Base-by-base conservation (phyloP, 2,113 vertebrate species). In the Grantiella picta region DNA sequence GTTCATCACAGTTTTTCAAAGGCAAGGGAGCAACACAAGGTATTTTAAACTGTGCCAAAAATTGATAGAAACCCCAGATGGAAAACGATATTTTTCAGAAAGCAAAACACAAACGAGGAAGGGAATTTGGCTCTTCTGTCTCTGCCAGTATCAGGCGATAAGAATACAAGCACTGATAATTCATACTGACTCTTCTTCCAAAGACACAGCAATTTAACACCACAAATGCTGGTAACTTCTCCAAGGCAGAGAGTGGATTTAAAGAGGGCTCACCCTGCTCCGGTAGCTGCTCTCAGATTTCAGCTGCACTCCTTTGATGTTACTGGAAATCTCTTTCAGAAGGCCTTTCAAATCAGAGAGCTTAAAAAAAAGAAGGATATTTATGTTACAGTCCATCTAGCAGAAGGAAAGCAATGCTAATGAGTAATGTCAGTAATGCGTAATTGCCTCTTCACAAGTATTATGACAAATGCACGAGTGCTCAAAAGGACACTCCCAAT, bases 271-370 rank as follows among this genome's bases (percentile, higher is more conserved):
- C 82, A 96, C 91, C 78, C 38, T 8, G 59, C 81, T 92, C 68
- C 31, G 20, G 44, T 21, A 81, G 61, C 60, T 72, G 57, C 35
- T 79, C 50, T 78, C 59, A 59, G 61, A 44, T 92, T 80, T 95
- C 84, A 86, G 86, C 7, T 73, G 47, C 35, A 66, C 56, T 97
- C 81, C 96, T 72, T 94, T 97, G 52, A 97, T 92, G 91, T 95
- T 98, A 94, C 70, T 96, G 53, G 96, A 95, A 73, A 98, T 97
- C 92, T 98, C 98, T 95, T 98, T 98, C 90, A 98, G 96, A 64
- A 98, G 97, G 52, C 96, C 54, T 87, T 98, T 98, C 94, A 98
- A 97, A 88, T 98, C 98, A 44, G 97, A 98, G 4, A 97, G 91
- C 95, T 97, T 68, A 17, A 42, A 29, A 40, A 16, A 25, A 44